Evolutionary conservation across 2,113 vertebrate species (phyloP), one percentile per base, ranked within the genome.

Genomic region (Phalacrocorax carbo): DNA sequence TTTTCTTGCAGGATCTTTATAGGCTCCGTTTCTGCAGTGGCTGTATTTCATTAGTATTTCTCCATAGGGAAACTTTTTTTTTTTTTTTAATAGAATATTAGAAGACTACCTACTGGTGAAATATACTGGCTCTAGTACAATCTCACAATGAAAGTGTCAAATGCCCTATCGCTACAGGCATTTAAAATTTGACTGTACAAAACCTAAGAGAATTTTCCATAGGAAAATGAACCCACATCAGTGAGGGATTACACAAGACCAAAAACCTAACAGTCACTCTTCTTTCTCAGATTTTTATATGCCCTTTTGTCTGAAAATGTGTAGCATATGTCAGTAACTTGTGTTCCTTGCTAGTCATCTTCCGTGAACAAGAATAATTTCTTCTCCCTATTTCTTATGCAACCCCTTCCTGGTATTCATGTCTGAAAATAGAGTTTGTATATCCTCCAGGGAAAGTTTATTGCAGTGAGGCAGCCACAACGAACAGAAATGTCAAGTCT

Each of bases 401-500:
- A 8, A 49, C 52, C 44, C 42, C 51, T 95, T 94, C 80, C 84
- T 64, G 80, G 57, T 69, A 88, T 79, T 93, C 91, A 57, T 13
- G 7, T 57, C 93, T 91, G 82, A 88, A 94, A 91, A 91, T 1
- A 72, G 90, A 82, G 94, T 94, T 94, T 91, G 71, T 88, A 51
- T 86, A 82, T 95, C 94, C 95, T 95, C 80, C 51, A 80, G 95
- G 94, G 82, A 78, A 95, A 85, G 87, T 93, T 97, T 94, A 90
- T 91, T 95, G 94, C 96, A 86, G 73, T 5, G 61, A 96, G 82
- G 64, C 82, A 80, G 79, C 70, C 85, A 82, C 70, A 79, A 86
- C 86, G 94, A 92, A 91, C 87, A 87, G 82, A 96, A 96, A 96
- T 96, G 95, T 95, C 96, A 97, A 89, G 57, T 52, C 94, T 86